These are phyloP conservation scores for Oncorhynchus kisutch DNA, from an alignment of 2,113 vertebrate species.

Conservation along the genomic window DNA sequence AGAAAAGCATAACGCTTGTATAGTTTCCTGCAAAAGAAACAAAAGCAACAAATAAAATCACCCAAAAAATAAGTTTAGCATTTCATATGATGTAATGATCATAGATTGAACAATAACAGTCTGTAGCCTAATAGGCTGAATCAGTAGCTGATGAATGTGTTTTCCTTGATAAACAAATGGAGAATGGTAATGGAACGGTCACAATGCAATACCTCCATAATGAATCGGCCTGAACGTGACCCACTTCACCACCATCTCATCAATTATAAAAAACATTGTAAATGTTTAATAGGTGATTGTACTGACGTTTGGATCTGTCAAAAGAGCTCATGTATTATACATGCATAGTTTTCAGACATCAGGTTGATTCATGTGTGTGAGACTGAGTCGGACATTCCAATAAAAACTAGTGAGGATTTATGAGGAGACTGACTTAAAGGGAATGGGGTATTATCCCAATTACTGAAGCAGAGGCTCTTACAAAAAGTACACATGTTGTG, in stretches of 20 bases:
- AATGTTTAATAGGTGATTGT: slow-evolving; percentile 65
- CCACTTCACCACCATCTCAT: slow-evolving; percentile 61
- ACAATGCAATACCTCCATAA: slow-evolving; percentile 40
- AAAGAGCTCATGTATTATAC: slow-evolving; percentile 53
- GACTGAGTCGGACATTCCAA: not conserved
- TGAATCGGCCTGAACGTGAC: slow-evolving; percentile 42
- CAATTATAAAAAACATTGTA: slow-evolving; percentile 64
- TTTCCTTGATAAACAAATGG: slow-evolving; percentile 12
- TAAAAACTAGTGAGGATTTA: not conserved
- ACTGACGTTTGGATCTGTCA: slow-evolving; percentile 49
- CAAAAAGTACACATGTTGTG: not conserved
- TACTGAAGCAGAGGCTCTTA: not conserved
- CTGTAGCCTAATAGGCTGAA: not conserved
- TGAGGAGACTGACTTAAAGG: not conserved
- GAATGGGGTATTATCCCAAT: not conserved
- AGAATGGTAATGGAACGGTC: slow-evolving; percentile 23
- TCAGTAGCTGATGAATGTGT: not conserved
- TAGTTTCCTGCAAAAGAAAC: slow-evolving; percentile 82
- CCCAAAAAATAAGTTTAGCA: too few species aligned
- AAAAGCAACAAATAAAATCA: slow-evolving; percentile 17
- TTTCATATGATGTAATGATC: too few species aligned
- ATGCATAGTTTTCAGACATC: slow-evolving; percentile 41
- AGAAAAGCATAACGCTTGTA: slow-evolving; percentile 98
- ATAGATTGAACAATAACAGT: too few species aligned
- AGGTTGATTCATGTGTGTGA: not conserved